phyloP scores from a whole-genome alignment of 2,888 invertebrate genomes.

The Entomobrya proxima region DNA sequence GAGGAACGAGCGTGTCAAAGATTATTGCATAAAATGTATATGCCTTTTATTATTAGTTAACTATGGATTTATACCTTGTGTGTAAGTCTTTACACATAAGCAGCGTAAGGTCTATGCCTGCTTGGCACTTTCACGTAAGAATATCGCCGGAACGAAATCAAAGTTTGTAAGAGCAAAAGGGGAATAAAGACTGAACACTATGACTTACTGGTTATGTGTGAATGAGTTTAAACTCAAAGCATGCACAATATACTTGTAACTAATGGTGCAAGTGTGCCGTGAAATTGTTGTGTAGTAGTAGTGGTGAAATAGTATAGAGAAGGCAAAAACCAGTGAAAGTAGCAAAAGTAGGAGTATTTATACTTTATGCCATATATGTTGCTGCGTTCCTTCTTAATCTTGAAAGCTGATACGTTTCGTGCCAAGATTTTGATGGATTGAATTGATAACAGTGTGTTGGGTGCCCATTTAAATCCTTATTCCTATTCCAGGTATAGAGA shows the following conservation, averaged over 20 bases:
- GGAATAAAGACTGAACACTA: neutral
- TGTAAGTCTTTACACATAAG: too few species aligned
- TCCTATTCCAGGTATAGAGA: slow-evolving; percentile 43
- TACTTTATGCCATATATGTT: slow-evolving; percentile 2
- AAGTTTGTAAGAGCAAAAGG: neutral
- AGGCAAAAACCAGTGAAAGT: slow-evolving; percentile 1
- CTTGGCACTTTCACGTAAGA: neutral
- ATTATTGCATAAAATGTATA: too few species aligned
- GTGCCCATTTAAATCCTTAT: slow-evolving; percentile 61
- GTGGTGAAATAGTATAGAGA: slow-evolving; percentile 16
- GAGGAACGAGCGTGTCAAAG: neutral
- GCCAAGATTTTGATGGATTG: slow-evolving; percentile 71
- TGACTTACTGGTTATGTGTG: slow-evolving; percentile 1
- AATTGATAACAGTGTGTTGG: slow-evolving; percentile 69
- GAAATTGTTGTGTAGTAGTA: slow-evolving; percentile 39
- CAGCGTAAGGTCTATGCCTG: too few species aligned
- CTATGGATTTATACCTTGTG: too few species aligned
- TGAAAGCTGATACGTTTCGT: slow-evolving; percentile 72
- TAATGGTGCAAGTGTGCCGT: slow-evolving; percentile 64
- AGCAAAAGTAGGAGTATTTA: neutral
- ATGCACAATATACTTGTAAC: slow-evolving; percentile 50
- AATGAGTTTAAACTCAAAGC: slow-evolving; percentile 25
- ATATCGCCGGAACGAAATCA: neutral
- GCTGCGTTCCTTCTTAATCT: slow-evolving; percentile 60
- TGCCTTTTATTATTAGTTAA: too few species aligned